These are phyloP conservation scores for Phenganax marumi DNA, from an alignment of 92 coral and sea anemone genomes.

Conservation along the genomic window DNA sequence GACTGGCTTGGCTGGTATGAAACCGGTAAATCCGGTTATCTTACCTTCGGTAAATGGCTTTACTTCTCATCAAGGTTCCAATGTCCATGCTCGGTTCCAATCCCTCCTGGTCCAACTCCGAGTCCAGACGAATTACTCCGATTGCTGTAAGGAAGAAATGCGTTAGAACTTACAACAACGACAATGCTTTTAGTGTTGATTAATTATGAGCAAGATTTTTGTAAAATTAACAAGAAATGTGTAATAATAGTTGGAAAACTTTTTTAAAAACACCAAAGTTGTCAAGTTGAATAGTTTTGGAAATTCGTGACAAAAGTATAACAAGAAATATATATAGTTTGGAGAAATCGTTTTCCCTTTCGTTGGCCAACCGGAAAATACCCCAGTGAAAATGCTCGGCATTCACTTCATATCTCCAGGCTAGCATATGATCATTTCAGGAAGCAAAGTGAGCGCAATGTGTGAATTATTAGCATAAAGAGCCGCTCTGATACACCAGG, in stretches of 20 bases:
- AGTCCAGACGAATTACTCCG: constrained; percentile 3
- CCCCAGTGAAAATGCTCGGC: not conserved
- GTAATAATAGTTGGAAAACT: too few relatives aligned
- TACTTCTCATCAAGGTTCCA: constrained; percentile 28
- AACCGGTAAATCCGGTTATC: constrained; percentile 37
- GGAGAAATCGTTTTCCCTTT: not conserved
- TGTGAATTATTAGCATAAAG: too few relatives aligned
- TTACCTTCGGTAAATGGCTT: constrained; percentile 28
- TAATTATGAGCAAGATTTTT: too few relatives aligned
- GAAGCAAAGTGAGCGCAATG: too few relatives aligned
- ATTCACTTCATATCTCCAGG: too few relatives aligned
- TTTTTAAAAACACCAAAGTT: too few relatives aligned
- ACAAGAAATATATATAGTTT: not conserved
- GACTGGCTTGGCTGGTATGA: constrained; percentile 46
- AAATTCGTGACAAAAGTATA: not conserved
- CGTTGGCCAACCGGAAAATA: not conserved
- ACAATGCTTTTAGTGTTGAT: too few relatives aligned
- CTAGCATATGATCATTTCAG: too few relatives aligned
- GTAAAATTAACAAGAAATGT: too few relatives aligned
- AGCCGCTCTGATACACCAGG: not conserved
- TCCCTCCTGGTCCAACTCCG: constrained; percentile 33
- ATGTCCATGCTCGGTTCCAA: constrained; percentile 36
- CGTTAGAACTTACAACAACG: too few relatives aligned
- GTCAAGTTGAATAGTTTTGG: not conserved
- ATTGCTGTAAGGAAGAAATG: not conserved